phyloP scores from a whole-genome alignment of 2,797 vertebrate species.

The Hydrophis major region DNA sequence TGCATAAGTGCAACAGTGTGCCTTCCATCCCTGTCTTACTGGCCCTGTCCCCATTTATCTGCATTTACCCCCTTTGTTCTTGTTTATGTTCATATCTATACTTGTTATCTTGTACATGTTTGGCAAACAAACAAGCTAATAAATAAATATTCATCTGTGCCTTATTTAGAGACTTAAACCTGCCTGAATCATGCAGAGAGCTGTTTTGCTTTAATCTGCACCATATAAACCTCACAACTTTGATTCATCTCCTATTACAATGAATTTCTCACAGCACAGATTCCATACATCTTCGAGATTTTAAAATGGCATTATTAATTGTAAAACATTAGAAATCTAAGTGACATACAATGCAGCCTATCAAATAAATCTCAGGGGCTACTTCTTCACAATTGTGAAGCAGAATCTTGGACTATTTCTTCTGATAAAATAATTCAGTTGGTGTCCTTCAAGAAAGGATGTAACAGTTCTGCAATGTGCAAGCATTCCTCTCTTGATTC shows the following conservation, averaged over 20 bases:
- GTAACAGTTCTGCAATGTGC: neutral
- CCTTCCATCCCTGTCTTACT: too few species aligned
- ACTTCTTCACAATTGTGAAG: constrained; percentile 31
- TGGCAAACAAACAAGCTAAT: too few species aligned
- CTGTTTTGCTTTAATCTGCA: neutral
- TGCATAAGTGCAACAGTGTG: too few species aligned
- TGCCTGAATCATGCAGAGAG: neutral
- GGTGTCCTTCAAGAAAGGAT: constrained; percentile 26
- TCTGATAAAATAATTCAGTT: constrained; percentile 6
- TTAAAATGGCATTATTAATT: constrained; percentile 9
- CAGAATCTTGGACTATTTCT: constrained; percentile 10
- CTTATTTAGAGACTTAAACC: neutral
- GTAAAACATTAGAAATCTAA: constrained; percentile 9
- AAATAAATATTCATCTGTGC: neutral
- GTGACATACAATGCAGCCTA: constrained; percentile 23
- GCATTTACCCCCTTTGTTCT: too few species aligned
- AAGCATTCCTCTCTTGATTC: constrained; percentile 8
- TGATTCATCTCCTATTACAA: neutral
- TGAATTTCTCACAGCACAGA: neutral
- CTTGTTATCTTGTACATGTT: too few species aligned
- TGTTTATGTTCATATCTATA: too few species aligned
- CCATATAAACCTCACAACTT: neutral
- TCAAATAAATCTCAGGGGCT: constrained; percentile 1
- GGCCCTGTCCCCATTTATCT: too few species aligned
- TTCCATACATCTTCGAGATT: constrained; percentile 4